Evolutionary conservation across 2,888 invertebrate species (phyloP).

Genomic region (Cylloceria caligata): DNA sequence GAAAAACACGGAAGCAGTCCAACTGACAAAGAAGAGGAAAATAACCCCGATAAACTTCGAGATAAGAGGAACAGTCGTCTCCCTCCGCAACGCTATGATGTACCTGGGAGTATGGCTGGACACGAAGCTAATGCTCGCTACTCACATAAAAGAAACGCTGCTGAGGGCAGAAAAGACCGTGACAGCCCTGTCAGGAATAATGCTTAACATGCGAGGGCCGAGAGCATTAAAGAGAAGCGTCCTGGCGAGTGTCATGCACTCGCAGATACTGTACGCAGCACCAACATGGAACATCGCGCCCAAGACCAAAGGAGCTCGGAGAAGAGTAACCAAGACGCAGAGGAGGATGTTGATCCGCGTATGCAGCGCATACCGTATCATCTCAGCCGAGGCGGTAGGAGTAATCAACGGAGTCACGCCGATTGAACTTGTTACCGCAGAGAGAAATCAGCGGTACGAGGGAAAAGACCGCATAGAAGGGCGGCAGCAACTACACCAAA

Average conservation of each 20-base stretch:
- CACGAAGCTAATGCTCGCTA: constrained; percentile 6
- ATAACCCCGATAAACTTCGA: constrained; percentile 12
- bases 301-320: too few relatives aligned
- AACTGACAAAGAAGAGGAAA: constrained; percentile 48
- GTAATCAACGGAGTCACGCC: constrained; percentile 2
- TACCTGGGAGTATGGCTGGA: constrained; percentile 53
- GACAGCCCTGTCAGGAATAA: constrained; percentile 36
- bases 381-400: constrained; percentile 6
- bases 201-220: constrained; percentile 62
- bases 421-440: not conserved
- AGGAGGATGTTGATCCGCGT: too few relatives aligned
- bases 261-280: too few relatives aligned
- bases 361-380: too few relatives aligned
- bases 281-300: constrained; percentile 13
- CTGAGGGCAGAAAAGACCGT: constrained; percentile 33
- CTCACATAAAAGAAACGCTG: constrained; percentile 49
- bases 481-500: constrained; percentile 13
- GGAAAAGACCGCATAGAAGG: constrained; percentile 18
- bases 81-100: constrained; percentile 34
- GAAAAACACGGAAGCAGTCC: constrained; percentile 63
- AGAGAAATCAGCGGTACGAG: constrained; percentile 1
- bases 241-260: too few relatives aligned
- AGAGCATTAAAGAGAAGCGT: not conserved
- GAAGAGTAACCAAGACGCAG: too few relatives aligned
- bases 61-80: too few relatives aligned